These are phyloP conservation scores for Papilio xuthus DNA, from an alignment of 1,140 invertebrate genomes.

Conservation along the genomic window DNA sequence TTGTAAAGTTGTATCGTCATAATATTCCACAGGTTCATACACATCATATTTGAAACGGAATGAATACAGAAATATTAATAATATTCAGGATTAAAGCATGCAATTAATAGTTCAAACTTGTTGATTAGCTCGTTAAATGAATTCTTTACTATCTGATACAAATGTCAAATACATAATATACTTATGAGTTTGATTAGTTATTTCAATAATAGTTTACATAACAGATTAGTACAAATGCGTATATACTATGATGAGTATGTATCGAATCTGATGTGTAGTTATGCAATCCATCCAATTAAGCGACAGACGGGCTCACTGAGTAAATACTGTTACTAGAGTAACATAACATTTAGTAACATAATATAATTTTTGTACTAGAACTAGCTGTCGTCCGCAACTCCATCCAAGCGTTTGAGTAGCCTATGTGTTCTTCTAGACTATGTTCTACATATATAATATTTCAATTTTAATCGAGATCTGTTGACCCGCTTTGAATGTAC, in stretches of 20 bases:
- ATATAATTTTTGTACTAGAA: no score
- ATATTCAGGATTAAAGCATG: background rate
- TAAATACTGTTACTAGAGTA: background rate
- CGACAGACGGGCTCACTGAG: background rate
- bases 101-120: background rate
- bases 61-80: background rate
- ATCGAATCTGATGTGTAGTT: background rate
- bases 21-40: no score
- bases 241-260: background rate
- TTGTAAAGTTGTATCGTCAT: no score
- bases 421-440: no score
- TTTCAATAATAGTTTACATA: background rate
- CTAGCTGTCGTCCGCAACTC: no score
- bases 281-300: conserved; percentile 7
- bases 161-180: background rate
- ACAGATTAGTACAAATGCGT: background rate
- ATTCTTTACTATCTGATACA: background rate
- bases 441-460: no score
- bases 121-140: background rate
- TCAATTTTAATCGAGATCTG: no score
- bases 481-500: no score
- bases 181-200: background rate
- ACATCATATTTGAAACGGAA: no score
- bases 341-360: no score
- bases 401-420: no score